Evolutionary conservation across 2,888 invertebrate genomes (phyloP).

Genomic region (Cepaea hortensis): DNA sequence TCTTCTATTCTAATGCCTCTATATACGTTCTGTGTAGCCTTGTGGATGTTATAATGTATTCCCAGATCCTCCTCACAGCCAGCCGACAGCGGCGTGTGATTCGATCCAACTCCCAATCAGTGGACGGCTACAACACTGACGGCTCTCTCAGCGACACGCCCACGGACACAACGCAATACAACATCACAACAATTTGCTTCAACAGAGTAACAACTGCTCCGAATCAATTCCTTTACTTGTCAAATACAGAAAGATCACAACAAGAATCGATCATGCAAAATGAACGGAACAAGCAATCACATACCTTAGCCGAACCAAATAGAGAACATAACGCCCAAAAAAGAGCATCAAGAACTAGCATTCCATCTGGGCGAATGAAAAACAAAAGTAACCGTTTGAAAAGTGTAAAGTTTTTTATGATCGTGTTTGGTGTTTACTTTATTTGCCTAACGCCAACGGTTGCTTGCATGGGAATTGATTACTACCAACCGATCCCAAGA

Average conservation of each 20-base stretch:
- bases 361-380: neutral
- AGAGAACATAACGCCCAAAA: neutral
- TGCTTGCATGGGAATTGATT: slow-evolving; percentile 20
- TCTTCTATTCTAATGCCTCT: slow-evolving; percentile 17
- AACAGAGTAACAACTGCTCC: neutral
- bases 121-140: neutral
- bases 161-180: neutral
- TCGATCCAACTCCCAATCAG: neutral
- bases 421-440: slow-evolving; percentile 24
- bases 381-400: neutral
- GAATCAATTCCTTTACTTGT: neutral
- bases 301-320: neutral
- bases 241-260: neutral
- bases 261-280: neutral
- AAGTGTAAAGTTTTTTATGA: slow-evolving; percentile 22
- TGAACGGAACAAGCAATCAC: neutral
- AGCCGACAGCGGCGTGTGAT: slow-evolving; percentile 8
- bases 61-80: slow-evolving; percentile 18
- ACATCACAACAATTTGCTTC: neutral
- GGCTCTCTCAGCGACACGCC: neutral
- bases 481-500: neutral
- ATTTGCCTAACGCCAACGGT: slow-evolving; percentile 23
- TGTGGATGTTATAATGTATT: slow-evolving; percentile 6
- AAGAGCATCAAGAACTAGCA: neutral
- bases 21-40: neutral